Evolutionary conservation across 2,113 vertebrate species (phyloP).

Genomic region (Willisornis vidua): DNA sequence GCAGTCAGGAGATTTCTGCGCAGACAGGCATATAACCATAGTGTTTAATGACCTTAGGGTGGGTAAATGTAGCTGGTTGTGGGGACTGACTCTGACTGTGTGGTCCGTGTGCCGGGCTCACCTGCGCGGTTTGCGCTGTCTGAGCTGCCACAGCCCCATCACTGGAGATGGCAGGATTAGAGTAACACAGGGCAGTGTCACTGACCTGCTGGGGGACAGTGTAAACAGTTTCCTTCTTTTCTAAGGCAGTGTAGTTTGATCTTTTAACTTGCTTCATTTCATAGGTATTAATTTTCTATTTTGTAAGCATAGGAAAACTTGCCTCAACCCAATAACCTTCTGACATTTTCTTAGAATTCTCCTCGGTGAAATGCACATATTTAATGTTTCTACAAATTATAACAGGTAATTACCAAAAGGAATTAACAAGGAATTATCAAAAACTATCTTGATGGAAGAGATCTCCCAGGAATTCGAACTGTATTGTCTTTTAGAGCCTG

Average conservation of each 20-base stretch:
- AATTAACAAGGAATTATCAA: background rate
- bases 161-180: background rate
- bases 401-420: background rate
- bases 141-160: accelerated
- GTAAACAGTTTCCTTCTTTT: background rate
- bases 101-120: background rate
- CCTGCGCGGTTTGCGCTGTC: background rate
- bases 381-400: background rate
- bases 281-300: background rate
- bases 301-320: background rate
- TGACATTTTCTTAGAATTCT: background rate
- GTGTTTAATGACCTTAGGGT: background rate
- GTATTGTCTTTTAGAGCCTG: background rate
- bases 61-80: background rate
- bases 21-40: background rate
- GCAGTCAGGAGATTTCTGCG: background rate
- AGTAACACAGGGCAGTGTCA: background rate
- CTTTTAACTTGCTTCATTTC: background rate
- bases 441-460: background rate
- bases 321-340: background rate
- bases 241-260: background rate
- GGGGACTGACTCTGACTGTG: background rate
- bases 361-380: background rate
- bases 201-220: background rate
- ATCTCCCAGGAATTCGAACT: background rate